Evolutionary conservation across 2,113 vertebrate species (phyloP).

Genomic region (Sigmodon hispidus): DNA sequence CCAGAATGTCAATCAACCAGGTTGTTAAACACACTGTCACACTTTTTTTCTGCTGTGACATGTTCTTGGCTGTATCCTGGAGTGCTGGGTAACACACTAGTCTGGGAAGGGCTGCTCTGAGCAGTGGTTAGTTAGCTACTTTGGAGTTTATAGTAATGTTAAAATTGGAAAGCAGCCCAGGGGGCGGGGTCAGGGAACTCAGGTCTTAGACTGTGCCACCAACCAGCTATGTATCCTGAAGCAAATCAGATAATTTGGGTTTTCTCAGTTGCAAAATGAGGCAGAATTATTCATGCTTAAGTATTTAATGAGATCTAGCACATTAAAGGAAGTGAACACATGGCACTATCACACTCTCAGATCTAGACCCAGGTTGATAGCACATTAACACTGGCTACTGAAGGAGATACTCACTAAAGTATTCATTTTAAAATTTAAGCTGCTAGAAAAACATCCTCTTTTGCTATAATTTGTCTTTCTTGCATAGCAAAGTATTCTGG

Average conservation of each 20-base stretch:
- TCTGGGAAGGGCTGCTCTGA: neutral
- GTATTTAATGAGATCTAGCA: conserved; percentile 23
- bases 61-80: neutral
- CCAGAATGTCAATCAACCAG: neutral
- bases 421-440: neutral
- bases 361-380: neutral
- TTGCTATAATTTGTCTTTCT: neutral
- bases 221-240: neutral
- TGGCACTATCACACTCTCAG: neutral
- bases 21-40: neutral
- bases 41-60: neutral
- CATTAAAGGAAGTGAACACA: neutral
- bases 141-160: neutral
- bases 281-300: neutral
- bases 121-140: neutral
- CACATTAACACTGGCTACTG: neutral
- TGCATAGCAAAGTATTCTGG: neutral
- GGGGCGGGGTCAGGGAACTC: neutral
- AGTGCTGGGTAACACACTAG: neutral
- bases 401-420: neutral
- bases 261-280: conserved; percentile 38
- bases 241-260: neutral
- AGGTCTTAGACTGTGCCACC: neutral
- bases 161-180: neutral
- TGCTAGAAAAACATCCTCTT: neutral